These are phyloP conservation scores for Dromas ardeola DNA, from an alignment of 2,113 vertebrate species.

Conservation along the genomic window DNA sequence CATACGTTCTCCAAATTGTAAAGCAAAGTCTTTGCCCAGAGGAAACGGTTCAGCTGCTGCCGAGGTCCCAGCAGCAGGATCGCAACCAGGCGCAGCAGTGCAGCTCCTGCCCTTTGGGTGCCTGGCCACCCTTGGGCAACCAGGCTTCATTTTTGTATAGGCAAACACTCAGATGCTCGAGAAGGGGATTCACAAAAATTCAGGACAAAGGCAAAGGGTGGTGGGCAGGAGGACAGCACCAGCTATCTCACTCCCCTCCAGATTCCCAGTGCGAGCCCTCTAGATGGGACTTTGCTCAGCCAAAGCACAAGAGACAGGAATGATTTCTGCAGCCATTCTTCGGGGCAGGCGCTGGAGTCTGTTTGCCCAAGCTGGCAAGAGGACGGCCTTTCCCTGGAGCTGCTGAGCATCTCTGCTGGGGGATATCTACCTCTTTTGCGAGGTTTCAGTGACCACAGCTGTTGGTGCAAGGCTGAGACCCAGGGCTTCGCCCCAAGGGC, in stretches of 20 bases:
- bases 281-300: not conserved
- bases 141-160: not conserved
- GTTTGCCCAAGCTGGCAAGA: not conserved
- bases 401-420: not conserved
- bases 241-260: not conserved
- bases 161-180: not conserved
- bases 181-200: not conserved
- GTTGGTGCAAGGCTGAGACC: not conserved
- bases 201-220: not conserved
- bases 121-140: not conserved
- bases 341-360: not conserved
- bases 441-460: not conserved
- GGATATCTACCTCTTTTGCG: not conserved
- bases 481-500: not conserved
- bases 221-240: not conserved
- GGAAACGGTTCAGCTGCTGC: not conserved
- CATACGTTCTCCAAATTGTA: not conserved
- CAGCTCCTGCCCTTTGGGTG: not conserved
- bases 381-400: not conserved
- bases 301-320: not conserved
- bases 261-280: not conserved
- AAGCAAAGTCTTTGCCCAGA: not conserved
- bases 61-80: not conserved
- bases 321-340: not conserved
- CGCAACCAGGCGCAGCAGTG: fast-evolving